Evolutionary conservation across 2,113 vertebrate species (phyloP), one percentile per base, ranked within the genome.

Genomic region (Aspidoscelis tigris): DNA sequence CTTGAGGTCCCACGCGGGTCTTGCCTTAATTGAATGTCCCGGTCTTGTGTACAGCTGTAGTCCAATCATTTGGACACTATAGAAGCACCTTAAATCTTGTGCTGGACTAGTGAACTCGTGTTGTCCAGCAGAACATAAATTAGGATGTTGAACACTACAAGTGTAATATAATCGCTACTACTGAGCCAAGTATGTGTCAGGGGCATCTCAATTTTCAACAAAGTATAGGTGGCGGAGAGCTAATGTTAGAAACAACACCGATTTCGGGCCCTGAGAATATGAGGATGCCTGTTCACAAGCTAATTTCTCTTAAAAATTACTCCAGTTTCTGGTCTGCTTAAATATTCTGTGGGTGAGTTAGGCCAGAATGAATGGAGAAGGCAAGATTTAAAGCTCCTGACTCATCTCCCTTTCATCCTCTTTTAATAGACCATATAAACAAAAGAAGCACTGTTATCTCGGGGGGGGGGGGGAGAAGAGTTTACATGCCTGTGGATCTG

Each of bases 321-420:
- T 8, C 75, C 53, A 69, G 33, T n/a, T 26, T 53, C 68, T 79
- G 26, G 24, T 44, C 41, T 85, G 70, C 44, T 41, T 80, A 66
- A 77, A 68, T 53, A 66, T 80, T 85, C 55, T 44, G 50, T 73
- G 77, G 44, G 58, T 68, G 65, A 74, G 47, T 66, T 71, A 74
- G 58, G 61, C 21, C 72, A 53, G 64, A 80, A 5, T 26, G 61
- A 66, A 69, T 43, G 74, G 53, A 55, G 33, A 47, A 78, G 70
- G 72, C 43, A 80, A 85, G 69, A 84, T 84, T 64, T 78, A 55
- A 84, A 78, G 69, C 58, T 85, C 58, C 70, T 74, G 70, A 66
- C 77, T 80, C 24, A 47, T 80, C 83, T 85, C 61, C 58, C 76
- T 85, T 85, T 80, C 83, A 85, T 80, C 53, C 70, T 80, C 58